phyloP scores from a whole-genome alignment of 2,113 vertebrate species.

The Amazona vittata region DNA sequence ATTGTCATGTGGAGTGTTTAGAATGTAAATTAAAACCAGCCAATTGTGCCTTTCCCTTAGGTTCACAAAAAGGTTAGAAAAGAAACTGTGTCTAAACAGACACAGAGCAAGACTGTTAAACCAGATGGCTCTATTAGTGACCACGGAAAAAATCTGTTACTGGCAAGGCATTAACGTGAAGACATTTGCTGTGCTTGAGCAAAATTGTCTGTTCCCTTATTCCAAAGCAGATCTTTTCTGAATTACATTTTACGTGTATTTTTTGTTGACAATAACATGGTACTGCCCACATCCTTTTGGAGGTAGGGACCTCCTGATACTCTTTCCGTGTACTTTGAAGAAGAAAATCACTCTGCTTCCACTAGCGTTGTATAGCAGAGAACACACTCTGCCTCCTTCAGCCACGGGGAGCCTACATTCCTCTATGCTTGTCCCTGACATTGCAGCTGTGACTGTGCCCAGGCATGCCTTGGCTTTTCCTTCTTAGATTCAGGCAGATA shows the following conservation, averaged over 20 bases:
- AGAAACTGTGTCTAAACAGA: conserved; percentile 44
- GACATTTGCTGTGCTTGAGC: not conserved
- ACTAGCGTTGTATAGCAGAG: not conserved
- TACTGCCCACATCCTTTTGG: not conserved
- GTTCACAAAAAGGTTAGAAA: conserved; percentile 54
- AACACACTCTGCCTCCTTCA: not conserved
- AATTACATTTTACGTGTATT: not conserved
- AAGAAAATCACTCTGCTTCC: not conserved
- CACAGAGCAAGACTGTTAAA: not conserved
- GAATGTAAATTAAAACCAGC: conserved; percentile 65
- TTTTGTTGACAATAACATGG: not conserved
- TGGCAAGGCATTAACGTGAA: not conserved
- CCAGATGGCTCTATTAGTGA: conserved; percentile 18
- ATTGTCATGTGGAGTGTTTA: conserved; percentile 33
- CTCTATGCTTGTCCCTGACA: not conserved
- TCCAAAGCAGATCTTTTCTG: not conserved
- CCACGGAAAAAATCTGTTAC: not conserved
- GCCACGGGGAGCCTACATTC: rapidly evolving
- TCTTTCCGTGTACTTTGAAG: not conserved
- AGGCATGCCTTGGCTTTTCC: not conserved
- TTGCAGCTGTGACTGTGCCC: not conserved
- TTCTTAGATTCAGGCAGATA: not conserved
- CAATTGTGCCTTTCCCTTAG: conserved; percentile 31
- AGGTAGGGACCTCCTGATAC: not conserved
- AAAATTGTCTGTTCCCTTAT: not conserved